Percentiles rank a stretch among this genome's conserved stretches.
These are phyloP conservation scores for Polypedilum vanderplanki DNA, from an alignment of 1,140 invertebrate species.

Conservation along the genomic window DNA sequence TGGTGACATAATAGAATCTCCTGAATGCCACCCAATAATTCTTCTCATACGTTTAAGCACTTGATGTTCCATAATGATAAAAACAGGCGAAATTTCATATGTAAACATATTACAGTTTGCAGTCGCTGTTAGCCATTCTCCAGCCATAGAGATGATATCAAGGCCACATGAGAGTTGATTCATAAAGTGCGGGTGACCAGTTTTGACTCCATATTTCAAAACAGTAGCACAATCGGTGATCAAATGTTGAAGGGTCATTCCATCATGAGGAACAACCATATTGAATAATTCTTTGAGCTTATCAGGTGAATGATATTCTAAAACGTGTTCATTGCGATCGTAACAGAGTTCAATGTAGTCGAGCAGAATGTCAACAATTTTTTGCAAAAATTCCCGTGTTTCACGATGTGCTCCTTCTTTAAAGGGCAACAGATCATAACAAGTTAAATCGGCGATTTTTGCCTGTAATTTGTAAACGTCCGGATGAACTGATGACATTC, in stretches of 20 bases:
- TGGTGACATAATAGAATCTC: constrained; percentile 64
- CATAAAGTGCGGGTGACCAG: constrained; percentile 85
- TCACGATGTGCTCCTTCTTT: not conserved
- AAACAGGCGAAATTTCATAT: constrained; percentile 69
- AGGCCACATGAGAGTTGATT: constrained; percentile 91
- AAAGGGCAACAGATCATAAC: not conserved
- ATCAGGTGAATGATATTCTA: not conserved
- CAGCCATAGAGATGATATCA: constrained; percentile 86
- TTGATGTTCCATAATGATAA: constrained; percentile 61
- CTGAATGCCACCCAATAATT: constrained; percentile 57
- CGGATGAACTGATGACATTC: constrained; percentile 12
- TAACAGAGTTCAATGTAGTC: not conserved
- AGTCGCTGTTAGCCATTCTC: constrained; percentile 90
- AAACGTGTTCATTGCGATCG: not conserved
- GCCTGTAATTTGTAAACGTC: not conserved
- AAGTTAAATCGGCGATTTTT: not conserved
- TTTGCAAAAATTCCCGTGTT: constrained; percentile 19
- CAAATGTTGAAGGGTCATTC: not conserved
- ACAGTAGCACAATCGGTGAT: constrained; percentile 6
- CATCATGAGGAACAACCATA: not conserved
- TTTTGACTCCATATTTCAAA: not conserved
- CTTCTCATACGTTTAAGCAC: constrained; percentile 54
- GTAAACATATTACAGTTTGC: constrained; percentile 93
- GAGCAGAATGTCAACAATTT: not conserved
- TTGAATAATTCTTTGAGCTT: not conserved